These are phyloP conservation scores for Heliconius hortense DNA, from an alignment of 2,888 invertebrate genomes.

Conservation along the genomic window DNA sequence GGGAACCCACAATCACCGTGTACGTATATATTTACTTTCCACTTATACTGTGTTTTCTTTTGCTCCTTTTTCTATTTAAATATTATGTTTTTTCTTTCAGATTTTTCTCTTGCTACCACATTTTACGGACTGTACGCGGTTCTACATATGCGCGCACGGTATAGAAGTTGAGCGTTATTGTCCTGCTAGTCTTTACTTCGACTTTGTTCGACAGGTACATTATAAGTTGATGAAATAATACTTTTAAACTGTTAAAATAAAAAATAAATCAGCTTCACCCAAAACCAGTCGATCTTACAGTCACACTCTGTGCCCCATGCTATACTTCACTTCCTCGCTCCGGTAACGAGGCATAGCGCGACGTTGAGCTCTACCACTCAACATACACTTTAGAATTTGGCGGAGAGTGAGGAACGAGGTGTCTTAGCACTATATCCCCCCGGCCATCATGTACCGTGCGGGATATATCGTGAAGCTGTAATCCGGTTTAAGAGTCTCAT, in stretches of 20 bases:
- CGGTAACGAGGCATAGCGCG: background rate
- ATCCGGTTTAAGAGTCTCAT: too few relatives aligned
- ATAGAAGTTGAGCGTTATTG: conserved; percentile 60
- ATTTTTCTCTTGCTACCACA: conserved; percentile 65
- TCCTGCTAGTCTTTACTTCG: conserved; percentile 53
- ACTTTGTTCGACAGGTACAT: conserved; percentile 61
- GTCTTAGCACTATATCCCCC: background rate
- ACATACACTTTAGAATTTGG: background rate
- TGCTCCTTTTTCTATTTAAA: background rate
- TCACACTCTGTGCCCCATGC: too few relatives aligned
- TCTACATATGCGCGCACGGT: conserved; percentile 67
- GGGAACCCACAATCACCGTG: too few relatives aligned
- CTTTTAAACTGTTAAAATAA: background rate
- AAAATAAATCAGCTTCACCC: too few relatives aligned
- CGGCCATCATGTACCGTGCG: background rate
- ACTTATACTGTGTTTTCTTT: background rate
- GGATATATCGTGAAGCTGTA: background rate
- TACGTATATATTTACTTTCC: too few relatives aligned
- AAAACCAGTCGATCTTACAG: too few relatives aligned
- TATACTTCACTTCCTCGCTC: too few relatives aligned
- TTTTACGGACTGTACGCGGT: conserved; percentile 60
- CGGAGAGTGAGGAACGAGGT: background rate
- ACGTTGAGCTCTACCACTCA: background rate
- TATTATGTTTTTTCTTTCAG: conserved; percentile 47
- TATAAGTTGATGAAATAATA: background rate